Evolutionary conservation across 2,888 invertebrate species (phyloP).

Genomic region (Cancer borealis): DNA sequence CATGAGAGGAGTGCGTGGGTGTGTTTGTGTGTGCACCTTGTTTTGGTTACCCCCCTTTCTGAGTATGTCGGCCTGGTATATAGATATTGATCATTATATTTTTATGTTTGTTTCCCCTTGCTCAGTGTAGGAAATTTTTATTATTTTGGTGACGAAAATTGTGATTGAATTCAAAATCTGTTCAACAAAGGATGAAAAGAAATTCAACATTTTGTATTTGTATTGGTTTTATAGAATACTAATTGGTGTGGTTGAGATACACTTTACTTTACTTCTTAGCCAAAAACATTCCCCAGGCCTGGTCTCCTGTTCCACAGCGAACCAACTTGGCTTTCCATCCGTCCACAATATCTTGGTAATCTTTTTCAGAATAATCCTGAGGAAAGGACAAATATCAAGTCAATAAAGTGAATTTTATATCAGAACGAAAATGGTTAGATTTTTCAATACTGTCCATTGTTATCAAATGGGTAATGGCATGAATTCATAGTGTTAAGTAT

Average conservation of each 20-base stretch:
- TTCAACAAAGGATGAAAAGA: background rate
- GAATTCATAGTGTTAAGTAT: background rate
- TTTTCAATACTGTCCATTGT: background rate
- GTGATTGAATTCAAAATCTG: background rate
- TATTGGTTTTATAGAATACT: background rate
- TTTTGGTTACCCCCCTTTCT: background rate
- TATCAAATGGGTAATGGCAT: background rate
- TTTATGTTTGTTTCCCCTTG: background rate
- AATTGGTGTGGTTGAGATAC: background rate
- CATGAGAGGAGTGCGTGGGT: no score
- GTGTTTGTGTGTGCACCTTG: no score
- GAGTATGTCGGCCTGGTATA: background rate
- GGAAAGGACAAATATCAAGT: background rate
- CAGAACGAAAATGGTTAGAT: background rate
- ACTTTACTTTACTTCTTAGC: slow-evolving; percentile 77
- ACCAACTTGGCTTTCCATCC: slow-evolving; percentile 81
- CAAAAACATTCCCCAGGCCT: slow-evolving; percentile 81
- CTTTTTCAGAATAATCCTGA: slow-evolving; percentile 81
- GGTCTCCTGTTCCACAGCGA: slow-evolving; percentile 80
- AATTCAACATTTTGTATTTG: background rate
- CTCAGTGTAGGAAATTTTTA: background rate
- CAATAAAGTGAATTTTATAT: background rate
- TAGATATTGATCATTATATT: background rate
- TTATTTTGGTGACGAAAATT: background rate
- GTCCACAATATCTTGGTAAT: slow-evolving; percentile 81